Evolutionary conservation across 2,797 vertebrate species (phyloP).

Genomic region (Xiphorhynchus erythropygius): DNA sequence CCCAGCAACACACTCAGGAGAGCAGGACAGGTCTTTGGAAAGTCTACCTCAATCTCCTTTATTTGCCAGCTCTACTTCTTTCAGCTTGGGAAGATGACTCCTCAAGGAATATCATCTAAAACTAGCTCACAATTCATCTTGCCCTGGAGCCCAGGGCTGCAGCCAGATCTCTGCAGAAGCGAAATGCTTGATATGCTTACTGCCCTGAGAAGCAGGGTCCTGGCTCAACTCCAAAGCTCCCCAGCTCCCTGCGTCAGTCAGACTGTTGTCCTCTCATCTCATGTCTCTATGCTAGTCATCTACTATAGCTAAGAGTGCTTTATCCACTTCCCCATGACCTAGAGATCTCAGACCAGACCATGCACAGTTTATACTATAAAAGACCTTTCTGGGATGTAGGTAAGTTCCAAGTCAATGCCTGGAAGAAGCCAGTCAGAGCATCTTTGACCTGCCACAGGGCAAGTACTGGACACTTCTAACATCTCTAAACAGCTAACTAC

Average conservation of each 20-base stretch:
- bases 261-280: not conserved
- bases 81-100: not conserved
- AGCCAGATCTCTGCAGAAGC: not conserved
- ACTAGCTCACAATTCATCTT: not conserved
- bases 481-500: not conserved
- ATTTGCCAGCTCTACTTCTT: not conserved
- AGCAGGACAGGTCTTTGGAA: not conserved
- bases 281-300: not conserved
- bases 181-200: not conserved
- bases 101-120: not conserved
- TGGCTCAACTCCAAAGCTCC: not conserved
- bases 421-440: not conserved
- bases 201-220: not conserved
- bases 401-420: not conserved
- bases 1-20: not conserved
- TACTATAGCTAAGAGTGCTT: not conserved
- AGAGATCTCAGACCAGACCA: not conserved
- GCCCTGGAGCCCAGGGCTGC: not conserved
- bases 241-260: not conserved
- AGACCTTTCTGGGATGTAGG: not conserved
- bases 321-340: not conserved
- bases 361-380: not conserved
- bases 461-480: not conserved
- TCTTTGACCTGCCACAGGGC: not conserved
- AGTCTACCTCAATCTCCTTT: not conserved